Percentiles rank a stretch among this genome's conserved stretches.
phyloP scores from a whole-genome alignment of 2,888 invertebrate genomes.

The Erannis defoliaria region DNA sequence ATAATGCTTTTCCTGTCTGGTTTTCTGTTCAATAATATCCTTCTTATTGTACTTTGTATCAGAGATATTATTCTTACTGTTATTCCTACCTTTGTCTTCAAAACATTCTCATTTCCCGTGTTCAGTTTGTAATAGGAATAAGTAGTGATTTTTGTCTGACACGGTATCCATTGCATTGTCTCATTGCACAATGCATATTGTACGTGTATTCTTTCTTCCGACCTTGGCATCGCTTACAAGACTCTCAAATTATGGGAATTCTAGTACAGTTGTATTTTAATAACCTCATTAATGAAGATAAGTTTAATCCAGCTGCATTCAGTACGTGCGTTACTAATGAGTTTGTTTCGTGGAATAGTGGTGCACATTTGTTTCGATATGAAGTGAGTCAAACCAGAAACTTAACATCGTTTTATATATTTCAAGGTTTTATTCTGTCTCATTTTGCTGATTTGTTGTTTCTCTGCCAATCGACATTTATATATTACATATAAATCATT shows the following conservation, averaged over 20 bases:
- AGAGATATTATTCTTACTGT: not conserved
- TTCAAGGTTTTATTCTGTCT: constrained; percentile 21
- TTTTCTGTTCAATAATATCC: not conserved
- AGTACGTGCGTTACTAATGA: constrained; percentile 30
- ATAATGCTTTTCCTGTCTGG: too few relatives aligned
- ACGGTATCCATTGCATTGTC: constrained; percentile 62
- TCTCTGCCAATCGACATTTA: too few relatives aligned
- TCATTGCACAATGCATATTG: constrained; percentile 64
- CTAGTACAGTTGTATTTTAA: constrained; percentile 15
- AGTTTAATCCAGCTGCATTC: constrained; percentile 12
- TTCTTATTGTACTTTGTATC: not conserved
- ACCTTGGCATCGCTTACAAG: constrained; percentile 47
- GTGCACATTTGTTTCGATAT: constrained; percentile 19
- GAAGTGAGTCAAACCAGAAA: constrained; percentile 31
- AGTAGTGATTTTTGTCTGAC: constrained; percentile 48
- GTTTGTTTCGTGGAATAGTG: constrained; percentile 18
- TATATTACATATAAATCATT: too few relatives aligned
- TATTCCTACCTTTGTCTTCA: constrained; percentile 14
- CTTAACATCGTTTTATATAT: constrained; percentile 7
- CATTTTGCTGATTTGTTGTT: not conserved
- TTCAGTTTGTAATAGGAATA: constrained; percentile 31
- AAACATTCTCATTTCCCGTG: constrained; percentile 17
- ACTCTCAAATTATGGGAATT: constrained; percentile 38
- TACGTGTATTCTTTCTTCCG: constrained; percentile 55
- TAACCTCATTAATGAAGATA: constrained; percentile 32